Base-by-base conservation (phyloP, 1,140 invertebrate genomes). In the Papilio polyxenes region DNA sequence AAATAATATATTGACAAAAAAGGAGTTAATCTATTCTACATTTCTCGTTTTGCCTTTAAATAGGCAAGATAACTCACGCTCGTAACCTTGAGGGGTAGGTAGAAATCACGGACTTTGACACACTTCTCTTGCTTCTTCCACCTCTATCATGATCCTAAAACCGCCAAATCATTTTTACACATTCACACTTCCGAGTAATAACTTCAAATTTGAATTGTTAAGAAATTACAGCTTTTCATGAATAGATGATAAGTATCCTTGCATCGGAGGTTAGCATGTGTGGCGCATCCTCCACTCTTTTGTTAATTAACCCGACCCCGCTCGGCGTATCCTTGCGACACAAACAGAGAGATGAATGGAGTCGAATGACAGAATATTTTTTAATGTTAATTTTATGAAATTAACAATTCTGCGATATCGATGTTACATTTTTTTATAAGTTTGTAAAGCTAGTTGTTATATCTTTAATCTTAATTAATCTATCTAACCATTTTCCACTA, bases 221-320 rank as follows among this genome's bases (percentile, higher is more conserved):
- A 31, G 65, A 37, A 72, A 40, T 10, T 31, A 9, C 20, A 31
- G 20, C 9, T 65, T 65, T 65, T 65, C 23, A 72, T 37, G 65
- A 37, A 37, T 72, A 37, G 31, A 37, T 72, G 62, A 65, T 65
- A 65, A 23, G 62, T 23, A 72, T 72, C 65, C 65, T 72, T 37
- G 65, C 31, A 72, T 87, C 75, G 84, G 69, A 85, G 81, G 82
- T 56, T 79, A 87, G 87, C 89, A 89, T 89, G 86, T 89, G 88
- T 85, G 74, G 81, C 81, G 80, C 82, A 83, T 83, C 76, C 76
- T 84, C 83, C 59, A 86, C 82, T 86, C 87, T 91, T 92, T 93
- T 89, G 91, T 92, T 93, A 93, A 93, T 93, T 92, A 93, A 91
- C 90, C 88, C 88, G 86, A 83, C 85, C 65, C 69, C 83, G 80